These are phyloP conservation scores for Orchestes rusci DNA, from an alignment of 2,888 invertebrate species.

Conservation along the genomic window DNA sequence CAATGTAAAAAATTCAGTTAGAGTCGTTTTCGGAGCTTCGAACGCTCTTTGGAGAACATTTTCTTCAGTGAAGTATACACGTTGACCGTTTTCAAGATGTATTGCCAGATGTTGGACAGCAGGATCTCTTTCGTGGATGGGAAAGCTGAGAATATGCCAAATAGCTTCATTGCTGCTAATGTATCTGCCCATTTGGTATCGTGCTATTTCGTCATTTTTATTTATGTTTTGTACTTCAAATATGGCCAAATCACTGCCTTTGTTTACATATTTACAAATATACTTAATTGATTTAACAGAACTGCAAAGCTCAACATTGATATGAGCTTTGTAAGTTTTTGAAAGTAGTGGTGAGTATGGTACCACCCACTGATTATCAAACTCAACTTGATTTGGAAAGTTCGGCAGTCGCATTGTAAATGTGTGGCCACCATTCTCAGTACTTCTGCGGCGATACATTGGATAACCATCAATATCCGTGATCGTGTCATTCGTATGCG, in stretches of 20 bases:
- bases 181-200: background rate
- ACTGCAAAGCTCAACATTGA: slow-evolving; percentile 15
- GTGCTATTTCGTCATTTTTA: background rate
- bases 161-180: slow-evolving; percentile 4
- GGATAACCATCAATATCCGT: slow-evolving; percentile 11
- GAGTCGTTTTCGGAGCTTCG: slow-evolving; percentile 1
- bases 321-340: slow-evolving; percentile 13
- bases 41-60: slow-evolving; percentile 1
- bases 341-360: slow-evolving; percentile 16
- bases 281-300: slow-evolving; percentile 11
- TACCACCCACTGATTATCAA: slow-evolving; percentile 20
- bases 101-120: background rate
- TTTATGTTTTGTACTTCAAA: slow-evolving; percentile 1
- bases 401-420: background rate
- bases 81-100: slow-evolving; percentile 6
- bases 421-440: slow-evolving; percentile 2
- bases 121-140: slow-evolving; percentile 1
- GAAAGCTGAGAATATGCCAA: background rate
- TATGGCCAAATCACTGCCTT: slow-evolving; percentile 4
- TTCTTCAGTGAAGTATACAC: background rate
- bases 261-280: slow-evolving; percentile 13
- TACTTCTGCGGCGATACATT: slow-evolving; percentile 1
- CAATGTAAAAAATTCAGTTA: slow-evolving; percentile 3
- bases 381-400: background rate
- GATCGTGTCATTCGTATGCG: slow-evolving; percentile 9